Percentiles rank a stretch among this genome's conserved stretches.
phyloP scores from a whole-genome alignment of 2,113 vertebrate species.

The Tupaia tana region DNA sequence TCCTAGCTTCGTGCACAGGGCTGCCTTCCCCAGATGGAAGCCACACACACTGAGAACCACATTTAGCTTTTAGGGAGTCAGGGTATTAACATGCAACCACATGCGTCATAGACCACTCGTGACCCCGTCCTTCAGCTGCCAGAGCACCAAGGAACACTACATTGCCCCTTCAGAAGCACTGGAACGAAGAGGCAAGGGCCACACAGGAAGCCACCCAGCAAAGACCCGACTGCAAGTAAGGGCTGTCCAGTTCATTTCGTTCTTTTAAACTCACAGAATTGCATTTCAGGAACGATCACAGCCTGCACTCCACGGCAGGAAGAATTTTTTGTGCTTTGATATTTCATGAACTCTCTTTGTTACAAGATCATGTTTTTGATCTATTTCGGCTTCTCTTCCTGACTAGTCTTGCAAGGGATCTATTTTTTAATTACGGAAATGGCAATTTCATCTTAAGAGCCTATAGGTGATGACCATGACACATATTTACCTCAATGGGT shows the following conservation, averaged over 20 bases:
- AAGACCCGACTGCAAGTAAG: neutral
- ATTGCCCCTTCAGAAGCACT: neutral
- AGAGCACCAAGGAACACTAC: neutral
- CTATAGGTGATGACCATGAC: neutral
- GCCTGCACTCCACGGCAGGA: neutral
- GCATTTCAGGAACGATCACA: neutral
- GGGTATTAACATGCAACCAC: conserved; percentile 42
- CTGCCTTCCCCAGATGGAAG: conserved; percentile 13
- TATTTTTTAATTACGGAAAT: conserved; percentile 48
- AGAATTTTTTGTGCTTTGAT: neutral
- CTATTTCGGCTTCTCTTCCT: neutral
- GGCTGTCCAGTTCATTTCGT: neutral
- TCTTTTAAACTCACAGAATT: neutral
- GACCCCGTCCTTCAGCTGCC: neutral
- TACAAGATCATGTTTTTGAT: neutral
- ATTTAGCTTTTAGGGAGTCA: conserved; percentile 3
- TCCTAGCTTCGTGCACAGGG: conserved; percentile 7
- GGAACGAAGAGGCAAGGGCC: neutral
- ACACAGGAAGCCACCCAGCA: neutral
- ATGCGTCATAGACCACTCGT: neutral
- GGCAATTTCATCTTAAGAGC: neutral
- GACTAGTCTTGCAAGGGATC: conserved; percentile 17
- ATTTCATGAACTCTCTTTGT: conserved; percentile 1
- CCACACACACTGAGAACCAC: conserved; percentile 27
- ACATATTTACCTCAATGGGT: neutral